A percentile compares a stretch with the other conserved stretches of the same genome.
phyloP scores from a whole-genome alignment of 2,113 vertebrate species.

The Hucho hucho region DNA sequence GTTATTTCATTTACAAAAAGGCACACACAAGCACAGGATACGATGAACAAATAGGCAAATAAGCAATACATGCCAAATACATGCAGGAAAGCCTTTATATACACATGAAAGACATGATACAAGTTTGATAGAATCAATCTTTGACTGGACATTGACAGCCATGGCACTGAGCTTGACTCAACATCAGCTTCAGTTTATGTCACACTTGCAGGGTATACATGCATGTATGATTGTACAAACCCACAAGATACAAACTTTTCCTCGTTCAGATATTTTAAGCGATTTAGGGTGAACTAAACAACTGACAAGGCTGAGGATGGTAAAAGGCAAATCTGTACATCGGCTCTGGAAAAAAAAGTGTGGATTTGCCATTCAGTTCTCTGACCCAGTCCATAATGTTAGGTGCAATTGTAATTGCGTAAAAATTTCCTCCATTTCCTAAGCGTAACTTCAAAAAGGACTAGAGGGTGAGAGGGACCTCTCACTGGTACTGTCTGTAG shows the following conservation, averaged over 20 bases:
- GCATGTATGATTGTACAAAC: slow-evolving; percentile 17
- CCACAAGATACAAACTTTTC: slow-evolving; percentile 1
- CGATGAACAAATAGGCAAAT: slow-evolving; percentile 48
- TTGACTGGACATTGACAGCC: slow-evolving; percentile 5
- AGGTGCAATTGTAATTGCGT: slow-evolving; percentile 35
- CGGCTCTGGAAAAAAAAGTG: slow-evolving; percentile 41
- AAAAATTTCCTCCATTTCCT: slow-evolving; percentile 41
- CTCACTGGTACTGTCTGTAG: slow-evolving; percentile 90
- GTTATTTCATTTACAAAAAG: slow-evolving; percentile 14
- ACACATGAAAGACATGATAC: slow-evolving; percentile 35
- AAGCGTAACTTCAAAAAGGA: slow-evolving; percentile 59
- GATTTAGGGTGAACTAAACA: slow-evolving; percentile 40
- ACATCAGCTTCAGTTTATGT: slow-evolving; percentile 10
- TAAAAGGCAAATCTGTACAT: slow-evolving; percentile 53
- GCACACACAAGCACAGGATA: slow-evolving; percentile 48
- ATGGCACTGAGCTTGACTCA: slow-evolving; percentile 26
- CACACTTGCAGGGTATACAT: slow-evolving; percentile 11
- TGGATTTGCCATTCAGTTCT: slow-evolving; percentile 36
- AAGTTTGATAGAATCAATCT: slow-evolving; percentile 22
- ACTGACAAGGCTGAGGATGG: slow-evolving; percentile 53
- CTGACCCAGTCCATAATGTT: slow-evolving; percentile 41
- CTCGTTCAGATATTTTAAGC: slow-evolving; percentile 34
- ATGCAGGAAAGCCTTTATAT: slow-evolving; percentile 45
- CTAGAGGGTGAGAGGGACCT: slow-evolving; percentile 40
- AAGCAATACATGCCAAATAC: slow-evolving; percentile 41